A percentile compares a stretch with the other conserved stretches of the same genome.
Conservation (phyloP, 2,797 vertebrate species). For the Luscinia luscinia region DNA sequence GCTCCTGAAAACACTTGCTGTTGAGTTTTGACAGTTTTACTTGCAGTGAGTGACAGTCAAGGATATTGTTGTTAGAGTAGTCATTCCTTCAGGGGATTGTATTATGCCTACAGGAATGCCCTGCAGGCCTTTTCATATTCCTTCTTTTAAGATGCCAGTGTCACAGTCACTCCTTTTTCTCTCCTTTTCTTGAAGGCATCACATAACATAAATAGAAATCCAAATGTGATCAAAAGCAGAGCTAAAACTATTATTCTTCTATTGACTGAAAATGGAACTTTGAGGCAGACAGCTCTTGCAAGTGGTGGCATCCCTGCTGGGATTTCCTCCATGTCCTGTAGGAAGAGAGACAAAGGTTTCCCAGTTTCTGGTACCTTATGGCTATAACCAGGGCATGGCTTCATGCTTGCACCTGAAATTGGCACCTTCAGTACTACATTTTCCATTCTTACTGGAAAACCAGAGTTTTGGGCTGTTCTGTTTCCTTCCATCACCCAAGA, state of each 20-base stretch:
- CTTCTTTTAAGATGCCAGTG: neutral
- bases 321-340: neutral
- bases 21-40: conserved; percentile 56
- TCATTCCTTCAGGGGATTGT: conserved; percentile 48
- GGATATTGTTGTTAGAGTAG: conserved; percentile 57
- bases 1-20: neutral
- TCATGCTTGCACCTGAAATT: neutral
- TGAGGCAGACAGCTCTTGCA: neutral
- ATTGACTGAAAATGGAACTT: neutral
- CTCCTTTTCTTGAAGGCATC: conserved; percentile 4
- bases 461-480: neutral
- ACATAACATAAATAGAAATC: neutral
- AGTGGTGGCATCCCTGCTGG: neutral
- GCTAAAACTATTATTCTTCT: neutral
- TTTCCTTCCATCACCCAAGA: neutral
- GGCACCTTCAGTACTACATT: neutral
- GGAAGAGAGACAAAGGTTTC: neutral
- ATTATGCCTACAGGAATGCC: conserved; percentile 49
- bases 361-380: neutral
- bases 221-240: neutral
- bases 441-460: neutral
- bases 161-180: neutral
- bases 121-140: conserved; percentile 33
- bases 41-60: neutral
- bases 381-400: neutral